phyloP scores from a whole-genome alignment of 2,888 invertebrate species.

The Myathropa florea region DNA sequence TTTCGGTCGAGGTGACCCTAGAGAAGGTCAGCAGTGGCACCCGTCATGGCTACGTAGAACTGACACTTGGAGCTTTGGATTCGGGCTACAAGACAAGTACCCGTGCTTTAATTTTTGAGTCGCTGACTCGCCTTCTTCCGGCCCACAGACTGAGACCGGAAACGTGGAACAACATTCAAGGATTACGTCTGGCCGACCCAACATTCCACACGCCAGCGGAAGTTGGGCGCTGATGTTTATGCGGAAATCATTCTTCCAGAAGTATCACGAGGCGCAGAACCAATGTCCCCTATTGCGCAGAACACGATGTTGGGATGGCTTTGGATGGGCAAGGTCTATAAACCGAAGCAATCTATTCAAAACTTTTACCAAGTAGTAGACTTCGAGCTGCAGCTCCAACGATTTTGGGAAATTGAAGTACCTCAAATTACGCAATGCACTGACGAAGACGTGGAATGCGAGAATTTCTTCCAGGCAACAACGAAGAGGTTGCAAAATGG shows the following conservation, averaged over 20 bases:
- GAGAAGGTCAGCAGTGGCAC: neutral
- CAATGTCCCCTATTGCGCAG: neutral
- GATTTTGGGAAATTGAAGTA: neutral
- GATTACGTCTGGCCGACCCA: conserved; percentile 15
- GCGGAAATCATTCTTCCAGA: conserved; percentile 1
- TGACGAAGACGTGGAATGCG: neutral
- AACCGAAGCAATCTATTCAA: neutral
- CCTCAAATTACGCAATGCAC: neutral
- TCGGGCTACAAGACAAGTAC: neutral
- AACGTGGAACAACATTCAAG: neutral
- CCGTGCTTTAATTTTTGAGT: conserved; percentile 8
- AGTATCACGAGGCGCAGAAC: neutral
- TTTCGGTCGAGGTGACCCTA: neutral
- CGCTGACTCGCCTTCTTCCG: conserved; percentile 7
- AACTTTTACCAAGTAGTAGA: neutral
- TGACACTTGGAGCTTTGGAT: neutral
- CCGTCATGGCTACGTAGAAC: neutral
- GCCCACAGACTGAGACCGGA: neutral
- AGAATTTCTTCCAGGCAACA: neutral
- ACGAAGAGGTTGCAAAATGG: conserved; percentile 10
- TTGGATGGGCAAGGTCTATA: neutral
- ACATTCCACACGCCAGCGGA: too few relatives aligned
- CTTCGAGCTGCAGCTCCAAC: neutral
- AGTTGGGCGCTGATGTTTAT: conserved; percentile 13
- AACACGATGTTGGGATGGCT: neutral